Evolutionary conservation across 2,797 vertebrate genomes (phyloP), one percentile per base, ranked within the genome.

Genomic region (Macropus fuliginosus): DNA sequence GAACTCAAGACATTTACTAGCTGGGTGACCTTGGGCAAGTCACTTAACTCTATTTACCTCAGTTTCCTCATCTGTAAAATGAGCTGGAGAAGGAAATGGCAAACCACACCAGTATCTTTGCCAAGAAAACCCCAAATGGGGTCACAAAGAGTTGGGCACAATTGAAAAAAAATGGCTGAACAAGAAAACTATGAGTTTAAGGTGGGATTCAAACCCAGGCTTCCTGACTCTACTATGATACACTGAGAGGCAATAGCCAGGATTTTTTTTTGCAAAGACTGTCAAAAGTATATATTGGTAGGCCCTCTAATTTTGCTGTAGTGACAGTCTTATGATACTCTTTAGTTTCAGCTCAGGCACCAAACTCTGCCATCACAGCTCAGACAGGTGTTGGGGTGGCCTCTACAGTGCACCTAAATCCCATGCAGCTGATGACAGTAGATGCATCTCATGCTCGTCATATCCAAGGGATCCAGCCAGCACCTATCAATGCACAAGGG

Each of bases 341-440:
- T 96, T 93, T 98, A 99, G 99, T 99, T 98, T 99, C 99, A 96
- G 99, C 99, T 98, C 99, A 99, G 98, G 99, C 99, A 0, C 99
- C 99, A 40, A 99, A 99, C 98, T 99, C 99, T 0, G 99, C 99
- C 5, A 99, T 99, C 98, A 99, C 99, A 0, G 99, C 99, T 52
- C 99, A 99, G 95, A 99, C 99, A 0, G 99, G 99, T 0, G 99
- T 99, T 0, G 99, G 99, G 0, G 99, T 99, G 97, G 99, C 99
- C 31, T 99, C 99, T 92, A 99, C 99, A 0, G 99, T 99, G 94
- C 99, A 99, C 98, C 99, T 99, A 31, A 99, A 99, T 98, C 99
- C 99, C 98, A 99, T 99, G 99, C 99, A 99, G 98, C 98, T 99
- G 98, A 99, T 99, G 99, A 99, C 99, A 0, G 99, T 99, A 6